A percentile compares a stretch with the other conserved stretches of the same genome.
phyloP scores from a whole-genome alignment of 2,113 vertebrate species.

The Kryptolebias marmoratus region DNA sequence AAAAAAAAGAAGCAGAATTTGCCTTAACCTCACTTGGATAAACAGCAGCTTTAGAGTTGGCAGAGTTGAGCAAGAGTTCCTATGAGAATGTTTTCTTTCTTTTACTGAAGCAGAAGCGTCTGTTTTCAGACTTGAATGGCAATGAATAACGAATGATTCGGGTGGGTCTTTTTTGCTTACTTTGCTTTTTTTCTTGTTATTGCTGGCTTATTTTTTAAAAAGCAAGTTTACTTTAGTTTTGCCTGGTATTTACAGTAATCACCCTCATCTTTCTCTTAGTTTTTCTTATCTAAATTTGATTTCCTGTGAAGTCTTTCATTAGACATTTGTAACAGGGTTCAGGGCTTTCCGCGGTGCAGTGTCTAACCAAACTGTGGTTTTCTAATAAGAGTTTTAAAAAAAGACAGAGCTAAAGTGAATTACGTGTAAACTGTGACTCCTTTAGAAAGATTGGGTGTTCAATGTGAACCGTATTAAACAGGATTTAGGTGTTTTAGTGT shows the following conservation, averaged over 20 bases:
- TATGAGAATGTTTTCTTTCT: slow-evolving; percentile 45
- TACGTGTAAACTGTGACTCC: too few relatives aligned
- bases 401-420: too few relatives aligned
- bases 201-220: slow-evolving; percentile 5
- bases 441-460: too few relatives aligned
- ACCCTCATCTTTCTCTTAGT: neutral
- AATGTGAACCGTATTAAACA: slow-evolving; percentile 42
- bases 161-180: too few relatives aligned
- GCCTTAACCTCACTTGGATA: slow-evolving; percentile 41
- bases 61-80: slow-evolving; percentile 55
- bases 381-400: slow-evolving; percentile 1
- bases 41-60: slow-evolving; percentile 39
- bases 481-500: slow-evolving; percentile 31
- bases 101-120: slow-evolving; percentile 37
- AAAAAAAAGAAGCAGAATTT: slow-evolving; percentile 1
- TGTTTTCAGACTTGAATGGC: slow-evolving; percentile 43
- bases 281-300: slow-evolving; percentile 10
- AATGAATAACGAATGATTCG: slow-evolving; percentile 53
- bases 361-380: slow-evolving; percentile 17
- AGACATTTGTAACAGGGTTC: slow-evolving; percentile 19
- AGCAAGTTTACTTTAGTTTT: slow-evolving; percentile 9
- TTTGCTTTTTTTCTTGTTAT: neutral
- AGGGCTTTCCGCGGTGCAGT: slow-evolving; percentile 12
- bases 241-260: neutral
- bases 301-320: slow-evolving; percentile 28